Evolutionary conservation across 2,797 vertebrate species (phyloP), one percentile per base, ranked within the genome.

Genomic region (Xyrichtys novacula): DNA sequence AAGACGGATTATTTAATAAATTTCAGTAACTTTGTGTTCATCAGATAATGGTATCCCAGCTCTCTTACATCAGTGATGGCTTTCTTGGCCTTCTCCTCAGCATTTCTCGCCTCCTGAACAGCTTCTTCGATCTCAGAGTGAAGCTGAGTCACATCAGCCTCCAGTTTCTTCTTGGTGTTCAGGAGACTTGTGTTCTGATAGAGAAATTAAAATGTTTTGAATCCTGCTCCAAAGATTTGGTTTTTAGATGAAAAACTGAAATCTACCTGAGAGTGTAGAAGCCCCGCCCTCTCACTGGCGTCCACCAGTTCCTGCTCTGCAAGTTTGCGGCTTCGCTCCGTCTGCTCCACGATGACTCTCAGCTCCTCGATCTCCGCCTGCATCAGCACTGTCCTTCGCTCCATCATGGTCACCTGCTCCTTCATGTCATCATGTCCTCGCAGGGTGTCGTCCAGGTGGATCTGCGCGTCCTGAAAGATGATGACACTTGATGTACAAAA

Each of bases 331-430:
- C 83, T 77, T 0, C 88, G 61, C 72, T 91, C 88, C 0, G 84
- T 85, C 19, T 89, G 89, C 25, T 89, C 88, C 55, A 76, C 58
- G 0, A 50, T 72, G 16, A 85, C 89, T 46, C 95, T 94, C 0
- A 96, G 92, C 84, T 98, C 96, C 68, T 97, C 96, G 0, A 95
- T 20, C 83, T 97, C 97, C 0, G 96, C 95, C 90, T 95, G 91
- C 92, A 96, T 83, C 81, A 98, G 80, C 59, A 66, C 84, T 22
- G 92, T 94, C 43, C 96, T 92, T 66, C 93, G 94, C 80, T 97
- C 96, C 78, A 95, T 86, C 3, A 96, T 89, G 15, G 88, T 90
- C 26, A 95, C 90, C 83, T 97, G 96, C 82, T 97, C 96, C 80
- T 94, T 97, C 87, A 96, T 91, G 65, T 96, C 96, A 0, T 97